Percentiles rank a stretch among this genome's conserved stretches.
Conservation (phyloP, 2,113 vertebrate species). For the Scomber japonicus region DNA sequence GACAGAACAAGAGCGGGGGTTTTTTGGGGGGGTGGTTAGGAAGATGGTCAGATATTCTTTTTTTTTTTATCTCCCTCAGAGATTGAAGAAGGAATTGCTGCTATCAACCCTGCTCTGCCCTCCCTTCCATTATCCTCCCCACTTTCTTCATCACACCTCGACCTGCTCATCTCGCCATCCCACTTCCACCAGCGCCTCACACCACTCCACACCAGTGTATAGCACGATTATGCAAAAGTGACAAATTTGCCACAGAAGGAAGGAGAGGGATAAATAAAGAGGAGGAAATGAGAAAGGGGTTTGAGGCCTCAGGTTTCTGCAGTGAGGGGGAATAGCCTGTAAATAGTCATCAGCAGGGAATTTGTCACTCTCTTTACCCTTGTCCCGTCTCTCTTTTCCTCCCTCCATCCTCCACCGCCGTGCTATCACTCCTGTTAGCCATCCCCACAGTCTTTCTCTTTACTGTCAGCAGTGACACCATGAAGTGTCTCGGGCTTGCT, state of each 20-base stretch:
- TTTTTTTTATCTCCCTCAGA: constrained; percentile 22
- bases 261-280: constrained; percentile 67
- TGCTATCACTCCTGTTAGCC: constrained; percentile 24
- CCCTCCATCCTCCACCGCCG: constrained; percentile 25
- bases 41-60: constrained; percentile 62
- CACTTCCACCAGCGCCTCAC: constrained; percentile 38
- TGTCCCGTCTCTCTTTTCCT: constrained; percentile 39
- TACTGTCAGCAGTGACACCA: constrained; percentile 48
- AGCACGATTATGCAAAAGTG: constrained; percentile 81
- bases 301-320: constrained; percentile 41
- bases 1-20: constrained; percentile 48
- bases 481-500: constrained; percentile 3
- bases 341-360: constrained; percentile 74
- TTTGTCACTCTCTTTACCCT: constrained; percentile 67
- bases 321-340: constrained; percentile 61
- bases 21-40: constrained; percentile 38
- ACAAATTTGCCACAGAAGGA: constrained; percentile 68
- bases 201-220: constrained; percentile 47
- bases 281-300: constrained; percentile 67
- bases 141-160: constrained; percentile 56
- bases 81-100: constrained; percentile 68
- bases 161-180: constrained; percentile 56
- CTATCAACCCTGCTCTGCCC: constrained; percentile 56
- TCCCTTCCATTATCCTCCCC: constrained; percentile 57
- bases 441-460: constrained; percentile 45